phyloP scores from a whole-genome alignment of 2,797 vertebrate genomes.

The Lycodopsis pacificus region DNA sequence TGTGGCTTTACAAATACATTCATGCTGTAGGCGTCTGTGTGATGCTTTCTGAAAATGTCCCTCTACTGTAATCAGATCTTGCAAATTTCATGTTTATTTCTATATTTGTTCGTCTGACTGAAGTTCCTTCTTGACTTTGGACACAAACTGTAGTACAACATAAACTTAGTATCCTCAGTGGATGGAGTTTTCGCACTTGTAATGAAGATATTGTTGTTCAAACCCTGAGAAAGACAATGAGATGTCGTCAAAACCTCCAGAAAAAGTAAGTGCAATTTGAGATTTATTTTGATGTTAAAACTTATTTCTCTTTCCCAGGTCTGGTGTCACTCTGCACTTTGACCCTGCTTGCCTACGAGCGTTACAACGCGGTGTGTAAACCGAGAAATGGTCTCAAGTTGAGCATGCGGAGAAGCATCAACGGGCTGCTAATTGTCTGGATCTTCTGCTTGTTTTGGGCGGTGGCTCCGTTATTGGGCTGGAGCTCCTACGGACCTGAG shows the following conservation, averaged over 20 bases:
- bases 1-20: not conserved
- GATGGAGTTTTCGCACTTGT: not conserved
- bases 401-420: slow-evolving; percentile 66
- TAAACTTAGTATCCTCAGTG: not conserved
- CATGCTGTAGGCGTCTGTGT: not conserved
- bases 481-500: slow-evolving; percentile 82
- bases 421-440: slow-evolving; percentile 77
- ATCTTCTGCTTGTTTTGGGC: slow-evolving; percentile 83
- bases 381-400: slow-evolving; percentile 73
- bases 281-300: not conserved
- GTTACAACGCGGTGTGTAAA: slow-evolving; percentile 80
- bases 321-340: slow-evolving; percentile 83
- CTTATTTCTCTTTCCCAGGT: slow-evolving; percentile 57
- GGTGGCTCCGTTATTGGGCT: slow-evolving; percentile 71
- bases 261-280: not conserved
- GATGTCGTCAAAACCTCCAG: not conserved
- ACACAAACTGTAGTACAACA: not conserved
- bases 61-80: not conserved
- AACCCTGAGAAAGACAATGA: not conserved
- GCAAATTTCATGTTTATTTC: not conserved
- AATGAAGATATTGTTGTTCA: not conserved
- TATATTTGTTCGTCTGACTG: not conserved
- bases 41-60: not conserved
- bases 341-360: slow-evolving; percentile 81
- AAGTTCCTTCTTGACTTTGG: not conserved